Conservation (phyloP, 2,888 invertebrate genomes). For the Gisinianus flammeolus region DNA sequence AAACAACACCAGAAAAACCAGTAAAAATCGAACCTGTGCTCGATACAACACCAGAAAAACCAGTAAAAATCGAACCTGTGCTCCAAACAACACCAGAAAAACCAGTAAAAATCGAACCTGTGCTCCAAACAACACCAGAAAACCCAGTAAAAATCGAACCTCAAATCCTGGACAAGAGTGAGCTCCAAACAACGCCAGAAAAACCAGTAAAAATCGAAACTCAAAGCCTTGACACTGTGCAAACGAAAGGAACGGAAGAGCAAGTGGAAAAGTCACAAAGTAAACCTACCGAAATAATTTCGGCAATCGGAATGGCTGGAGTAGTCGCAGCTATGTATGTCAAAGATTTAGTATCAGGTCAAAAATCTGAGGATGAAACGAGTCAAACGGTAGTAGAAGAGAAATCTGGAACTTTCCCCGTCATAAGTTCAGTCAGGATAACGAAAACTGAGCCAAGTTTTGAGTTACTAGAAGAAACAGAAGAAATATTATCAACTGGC, state of each 20-base stretch:
- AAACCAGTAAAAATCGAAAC: neutral
- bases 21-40: too few relatives aligned
- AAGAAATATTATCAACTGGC: neutral
- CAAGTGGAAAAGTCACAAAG: neutral
- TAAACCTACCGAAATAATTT: neutral
- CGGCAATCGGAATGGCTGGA: conserved; percentile 2
- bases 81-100: too few relatives aligned
- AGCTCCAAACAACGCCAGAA: neutral
- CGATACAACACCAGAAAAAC: too few relatives aligned
- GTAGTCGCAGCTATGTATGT: conserved; percentile 2
- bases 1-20: neutral
- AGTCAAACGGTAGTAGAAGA: conserved; percentile 5
- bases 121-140: neutral
- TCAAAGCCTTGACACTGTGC: neutral
- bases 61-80: too few relatives aligned
- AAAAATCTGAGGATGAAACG: neutral
- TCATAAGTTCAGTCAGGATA: neutral
- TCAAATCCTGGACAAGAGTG: neutral
- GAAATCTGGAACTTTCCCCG: neutral
- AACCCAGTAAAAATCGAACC: neutral
- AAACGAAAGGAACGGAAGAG: neutral
- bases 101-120: too few relatives aligned
- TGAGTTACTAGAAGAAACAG: neutral
- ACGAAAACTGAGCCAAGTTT: neutral
- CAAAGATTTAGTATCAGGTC: neutral